Conservation (phyloP, 2,113 vertebrate species). For the Ia io region DNA sequence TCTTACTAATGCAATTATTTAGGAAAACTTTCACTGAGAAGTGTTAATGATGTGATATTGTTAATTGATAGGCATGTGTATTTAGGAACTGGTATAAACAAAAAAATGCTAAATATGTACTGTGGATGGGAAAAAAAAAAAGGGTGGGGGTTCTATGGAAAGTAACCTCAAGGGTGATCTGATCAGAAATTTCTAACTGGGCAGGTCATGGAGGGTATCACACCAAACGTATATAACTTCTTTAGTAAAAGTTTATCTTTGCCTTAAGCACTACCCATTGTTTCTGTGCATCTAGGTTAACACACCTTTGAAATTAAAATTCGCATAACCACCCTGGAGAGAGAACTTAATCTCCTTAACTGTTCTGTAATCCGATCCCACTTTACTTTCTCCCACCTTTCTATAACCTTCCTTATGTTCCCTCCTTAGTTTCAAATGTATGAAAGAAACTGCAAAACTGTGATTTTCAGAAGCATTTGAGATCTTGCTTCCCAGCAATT, state of each 20-base stretch:
- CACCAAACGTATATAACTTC: neutral
- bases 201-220: neutral
- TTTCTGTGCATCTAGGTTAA: neutral
- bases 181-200: neutral
- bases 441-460: neutral
- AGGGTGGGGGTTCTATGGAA: neutral
- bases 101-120: neutral
- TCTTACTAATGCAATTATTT: neutral
- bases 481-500: neutral
- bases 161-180: neutral
- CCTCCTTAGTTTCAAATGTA: neutral
- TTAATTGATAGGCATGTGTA: neutral
- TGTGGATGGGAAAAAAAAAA: too few relatives aligned
- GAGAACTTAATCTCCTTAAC: neutral
- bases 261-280: neutral
- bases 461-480: neutral
- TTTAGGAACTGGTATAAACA: neutral
- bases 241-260: neutral
- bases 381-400: neutral
- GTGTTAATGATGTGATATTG: neutral
- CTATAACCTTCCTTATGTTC: neutral
- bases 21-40: neutral
- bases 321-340: neutral
- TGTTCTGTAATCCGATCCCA: neutral
- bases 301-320: neutral